Conservation (phyloP, 2,797 vertebrate species). For the Vespertilio murinus region DNA sequence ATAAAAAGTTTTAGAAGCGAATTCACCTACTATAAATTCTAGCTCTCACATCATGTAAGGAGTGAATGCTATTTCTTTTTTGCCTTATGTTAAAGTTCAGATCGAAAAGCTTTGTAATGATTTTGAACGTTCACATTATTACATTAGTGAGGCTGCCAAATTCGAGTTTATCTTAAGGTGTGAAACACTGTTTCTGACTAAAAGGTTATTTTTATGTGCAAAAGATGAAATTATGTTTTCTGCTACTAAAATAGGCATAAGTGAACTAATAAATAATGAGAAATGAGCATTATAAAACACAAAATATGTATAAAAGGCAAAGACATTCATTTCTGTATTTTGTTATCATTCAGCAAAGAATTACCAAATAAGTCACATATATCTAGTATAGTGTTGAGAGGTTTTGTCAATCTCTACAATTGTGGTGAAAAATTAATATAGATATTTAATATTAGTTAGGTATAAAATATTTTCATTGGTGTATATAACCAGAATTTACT, state of each 20-base stretch:
- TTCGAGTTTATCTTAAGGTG: background rate
- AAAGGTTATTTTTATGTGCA: background rate
- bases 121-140: background rate
- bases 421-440: background rate
- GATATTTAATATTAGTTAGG: background rate
- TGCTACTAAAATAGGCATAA: background rate
- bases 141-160: background rate
- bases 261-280: background rate
- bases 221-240: constrained; percentile 12
- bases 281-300: background rate
- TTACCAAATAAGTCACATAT: background rate
- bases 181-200: background rate
- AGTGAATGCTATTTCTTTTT: background rate
- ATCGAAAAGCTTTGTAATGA: background rate
- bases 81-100: background rate
- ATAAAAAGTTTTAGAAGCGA: background rate
- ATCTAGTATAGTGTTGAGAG: background rate
- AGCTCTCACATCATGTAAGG: background rate
- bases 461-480: background rate
- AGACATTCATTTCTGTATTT: background rate
- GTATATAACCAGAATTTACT: background rate
- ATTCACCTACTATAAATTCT: background rate
- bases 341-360: background rate
- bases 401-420: background rate
- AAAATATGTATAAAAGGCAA: background rate